Evolutionary conservation across 92 coral and sea anemone genomes (phyloP).

Genomic region (Phenganax subtilis): DNA sequence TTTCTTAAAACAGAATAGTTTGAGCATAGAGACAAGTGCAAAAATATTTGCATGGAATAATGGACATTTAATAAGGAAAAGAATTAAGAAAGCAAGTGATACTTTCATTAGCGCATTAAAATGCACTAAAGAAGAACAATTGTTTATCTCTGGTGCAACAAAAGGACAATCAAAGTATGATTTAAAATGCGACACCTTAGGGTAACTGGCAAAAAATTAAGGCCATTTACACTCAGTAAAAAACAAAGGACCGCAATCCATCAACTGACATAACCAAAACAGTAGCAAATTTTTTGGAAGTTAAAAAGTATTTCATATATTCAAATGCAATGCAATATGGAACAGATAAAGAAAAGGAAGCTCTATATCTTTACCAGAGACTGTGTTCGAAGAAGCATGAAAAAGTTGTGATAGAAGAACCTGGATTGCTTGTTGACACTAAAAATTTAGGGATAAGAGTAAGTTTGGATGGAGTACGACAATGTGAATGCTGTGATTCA

Average conservation of each 20-base stretch:
- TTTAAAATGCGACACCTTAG: slow-evolving; percentile 21
- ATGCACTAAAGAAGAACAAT: slow-evolving; percentile 17
- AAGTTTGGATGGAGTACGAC: slow-evolving; percentile 29
- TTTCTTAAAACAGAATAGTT: slow-evolving; percentile 7
- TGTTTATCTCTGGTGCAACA: neutral
- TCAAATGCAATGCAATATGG: slow-evolving; percentile 39
- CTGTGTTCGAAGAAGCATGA: slow-evolving; percentile 27
- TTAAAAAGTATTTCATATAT: slow-evolving; percentile 5
- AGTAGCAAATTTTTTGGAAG: slow-evolving; percentile 27
- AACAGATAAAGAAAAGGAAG: slow-evolving; percentile 47
- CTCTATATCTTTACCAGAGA: slow-evolving; percentile 34
- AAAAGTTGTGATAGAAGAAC: slow-evolving; percentile 38
- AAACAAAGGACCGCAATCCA: slow-evolving; percentile 22
- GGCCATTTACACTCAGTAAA: slow-evolving; percentile 9
- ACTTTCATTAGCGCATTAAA: neutral
- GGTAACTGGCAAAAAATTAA: slow-evolving; percentile 29
- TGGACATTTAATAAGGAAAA: neutral
- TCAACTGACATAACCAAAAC: slow-evolving; percentile 27
- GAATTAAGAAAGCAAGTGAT: neutral
- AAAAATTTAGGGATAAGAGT: slow-evolving; percentile 46
- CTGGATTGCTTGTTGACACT: slow-evolving; percentile 40
- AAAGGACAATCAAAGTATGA: slow-evolving; percentile 4
- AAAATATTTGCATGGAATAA: slow-evolving; percentile 27
- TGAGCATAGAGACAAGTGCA: slow-evolving; percentile 41
- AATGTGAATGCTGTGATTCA: slow-evolving; percentile 32